Evolutionary conservation across 2,888 invertebrate genomes (phyloP), one percentile per base, ranked within the genome.

Genomic region (Hermaeophaga mercurialis): DNA sequence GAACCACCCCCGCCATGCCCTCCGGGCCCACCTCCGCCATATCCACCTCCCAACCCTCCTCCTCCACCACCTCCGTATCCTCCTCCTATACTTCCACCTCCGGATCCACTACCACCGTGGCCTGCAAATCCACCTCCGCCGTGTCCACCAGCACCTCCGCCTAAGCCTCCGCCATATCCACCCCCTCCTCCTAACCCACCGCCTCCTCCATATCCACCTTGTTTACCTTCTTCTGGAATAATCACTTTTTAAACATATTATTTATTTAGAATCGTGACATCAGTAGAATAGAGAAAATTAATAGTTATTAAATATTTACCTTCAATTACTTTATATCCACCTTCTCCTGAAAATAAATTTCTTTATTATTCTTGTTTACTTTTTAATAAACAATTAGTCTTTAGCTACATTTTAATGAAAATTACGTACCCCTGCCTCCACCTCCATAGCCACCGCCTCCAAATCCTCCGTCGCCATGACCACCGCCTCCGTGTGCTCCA

Each of bases 181-280:
- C 52, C 58, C 14, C 54, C 46, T 19, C 59, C 58, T 3, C 57
- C 54, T 34, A 53, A 19, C 18, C 56, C 59, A 73, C 22, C 26
- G 15, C 72, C 71, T 75, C 78, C 78, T 78, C 79, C 80, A 79
- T 80, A 79, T 79, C 79, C 79, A 78, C 75, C 80, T n/a, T n/a
- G n/a, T n/a, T n/a, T n/a, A n/a, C n/a, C 75, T n/a, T n/a, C n/a
- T n/a, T n/a, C n/a, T n/a, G n/a, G n/a, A n/a, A n/a, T n/a, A n/a
- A n/a, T n/a, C n/a, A n/a, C n/a, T n/a, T n/a, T n/a, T n/a, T n/a
- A n/a, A n/a, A n/a, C n/a, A n/a, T n/a, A n/a, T n/a, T n/a, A n/a
- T n/a, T n/a, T n/a, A n/a, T n/a, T n/a, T n/a, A n/a, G n/a, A n/a
- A n/a, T n/a, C n/a, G n/a, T n/a, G n/a, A n/a, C n/a, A n/a, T n/a